Conservation (phyloP, 1,140 invertebrate species). For the Eupeodes corollae region DNA sequence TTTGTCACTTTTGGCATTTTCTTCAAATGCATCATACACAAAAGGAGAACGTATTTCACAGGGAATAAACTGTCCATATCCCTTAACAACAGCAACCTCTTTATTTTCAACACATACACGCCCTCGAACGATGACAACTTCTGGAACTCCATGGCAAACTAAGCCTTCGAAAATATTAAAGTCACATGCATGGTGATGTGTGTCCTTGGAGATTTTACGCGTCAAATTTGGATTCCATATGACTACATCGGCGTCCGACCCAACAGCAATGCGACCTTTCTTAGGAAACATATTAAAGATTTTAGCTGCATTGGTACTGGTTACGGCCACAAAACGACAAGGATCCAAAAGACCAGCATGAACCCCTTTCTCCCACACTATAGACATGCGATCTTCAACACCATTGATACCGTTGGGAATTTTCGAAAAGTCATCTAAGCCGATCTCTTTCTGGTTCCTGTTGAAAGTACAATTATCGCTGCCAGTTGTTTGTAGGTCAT, state of each 20-base stretch:
- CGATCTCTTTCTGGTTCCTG: slow-evolving; percentile 75
- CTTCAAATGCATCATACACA: slow-evolving; percentile 23
- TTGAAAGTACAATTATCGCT: slow-evolving; percentile 94
- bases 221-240: slow-evolving; percentile 82
- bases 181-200: slow-evolving; percentile 81
- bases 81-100: slow-evolving; percentile 70
- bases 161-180: slow-evolving; percentile 95
- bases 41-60: slow-evolving; percentile 30
- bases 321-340: slow-evolving; percentile 84
- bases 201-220: slow-evolving; percentile 75
- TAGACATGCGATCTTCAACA: slow-evolving; percentile 87
- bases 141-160: slow-evolving; percentile 65
- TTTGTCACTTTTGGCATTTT: no score
- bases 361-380: slow-evolving; percentile 94
- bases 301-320: slow-evolving; percentile 87
- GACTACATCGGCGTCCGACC: slow-evolving; percentile 92
- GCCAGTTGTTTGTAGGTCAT: slow-evolving; percentile 75
- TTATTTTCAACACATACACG: slow-evolving; percentile 84
- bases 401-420: slow-evolving; percentile 97
- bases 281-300: slow-evolving; percentile 93
- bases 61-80: slow-evolving; percentile 41
- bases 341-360: slow-evolving; percentile 77
- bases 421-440: slow-evolving; percentile 81
- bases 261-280: slow-evolving; percentile 81
- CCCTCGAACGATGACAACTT: slow-evolving; percentile 79